Base-by-base conservation (phyloP, 2,113 vertebrate genomes). In the Beaufortia kweichowensis region DNA sequence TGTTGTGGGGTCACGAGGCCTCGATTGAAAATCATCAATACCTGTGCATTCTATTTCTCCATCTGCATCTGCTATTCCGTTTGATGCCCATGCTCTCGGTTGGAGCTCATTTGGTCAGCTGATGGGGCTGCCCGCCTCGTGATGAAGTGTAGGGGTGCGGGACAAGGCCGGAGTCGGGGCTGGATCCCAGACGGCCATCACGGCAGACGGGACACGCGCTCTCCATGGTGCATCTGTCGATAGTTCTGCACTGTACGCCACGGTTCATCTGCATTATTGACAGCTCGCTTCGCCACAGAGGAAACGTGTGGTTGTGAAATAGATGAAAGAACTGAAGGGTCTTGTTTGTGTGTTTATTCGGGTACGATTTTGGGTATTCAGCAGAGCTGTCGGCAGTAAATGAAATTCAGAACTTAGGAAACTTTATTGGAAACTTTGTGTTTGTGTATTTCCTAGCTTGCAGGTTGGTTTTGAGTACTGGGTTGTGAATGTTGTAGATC, bases 31-130 rank as follows among this genome's bases (percentile, higher is more conserved):
- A 70, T 84, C 67, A 80, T 90, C 90, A 83, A 90, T 90, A 89
- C 86, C 84, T 80, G 86, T 82, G 81, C 88, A 88, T 89, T 89
- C 89, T 88, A 62, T 88, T 84, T 62, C 82, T 88, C 83, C 75
- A 78, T 90, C 85, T 87, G 84, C 84, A 89, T 91, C 88, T 87
- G 56, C 71, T 82, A 89, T 91, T 91, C 90, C 72, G 79, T 93
- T 92, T 92, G 85, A 91, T 90, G 82, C 85, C 6, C 1, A 60
- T 53, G 66, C 64, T 48, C 64, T 62, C 21, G 66, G 87, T 87
- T 86, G 79, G 82, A 73, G 72, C 82, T 82, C 78, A 87, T 81
- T 88, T 88, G 85, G 86, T 88, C 84, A 81, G 82, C 81, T 85
- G 84, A 89, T 31, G 17, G 21, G 84, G 83, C 76, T 77, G 66